phyloP scores from a whole-genome alignment of 2,113 vertebrate species.

The Sebastes schlegelii region DNA sequence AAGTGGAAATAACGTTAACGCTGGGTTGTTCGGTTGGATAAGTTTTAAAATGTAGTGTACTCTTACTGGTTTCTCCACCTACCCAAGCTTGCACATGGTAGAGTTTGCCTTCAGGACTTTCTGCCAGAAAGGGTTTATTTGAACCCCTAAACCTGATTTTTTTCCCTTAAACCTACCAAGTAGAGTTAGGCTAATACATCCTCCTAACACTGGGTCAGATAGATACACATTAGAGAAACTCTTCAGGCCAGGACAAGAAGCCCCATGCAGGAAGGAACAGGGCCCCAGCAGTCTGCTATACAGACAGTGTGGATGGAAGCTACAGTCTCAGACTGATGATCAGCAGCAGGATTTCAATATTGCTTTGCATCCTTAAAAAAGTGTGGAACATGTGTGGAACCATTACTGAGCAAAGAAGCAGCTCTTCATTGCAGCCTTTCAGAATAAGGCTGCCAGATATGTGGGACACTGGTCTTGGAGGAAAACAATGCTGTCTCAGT shows the following conservation, averaged over 20 bases:
- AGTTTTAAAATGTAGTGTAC: too few relatives aligned
- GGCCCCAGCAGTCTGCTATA: neutral
- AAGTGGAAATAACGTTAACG: too few relatives aligned
- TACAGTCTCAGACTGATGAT: neutral
- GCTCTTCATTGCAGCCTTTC: conserved; percentile 9
- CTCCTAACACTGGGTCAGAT: neutral
- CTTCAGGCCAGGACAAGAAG: neutral
- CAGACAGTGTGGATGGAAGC: neutral
- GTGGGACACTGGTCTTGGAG: neutral
- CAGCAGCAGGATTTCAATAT: neutral
- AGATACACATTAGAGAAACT: neutral
- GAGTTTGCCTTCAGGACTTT: too few relatives aligned
- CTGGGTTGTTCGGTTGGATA: too few relatives aligned
- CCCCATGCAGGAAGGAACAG: neutral
- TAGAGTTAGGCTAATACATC: neutral
- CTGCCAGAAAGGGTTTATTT: too few relatives aligned
- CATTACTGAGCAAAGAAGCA: neutral
- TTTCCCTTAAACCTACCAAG: too few relatives aligned
- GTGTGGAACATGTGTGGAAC: too few relatives aligned
- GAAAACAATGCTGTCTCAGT: neutral
- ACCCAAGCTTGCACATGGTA: too few relatives aligned
- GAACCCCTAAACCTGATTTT: too few relatives aligned
- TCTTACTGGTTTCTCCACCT: too few relatives aligned
- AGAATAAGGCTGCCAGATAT: neutral
- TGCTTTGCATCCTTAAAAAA: neutral